Evolutionary conservation across 2,797 vertebrate species (phyloP), one percentile per base, ranked within the genome.

Genomic region (Xerus rutilus): DNA sequence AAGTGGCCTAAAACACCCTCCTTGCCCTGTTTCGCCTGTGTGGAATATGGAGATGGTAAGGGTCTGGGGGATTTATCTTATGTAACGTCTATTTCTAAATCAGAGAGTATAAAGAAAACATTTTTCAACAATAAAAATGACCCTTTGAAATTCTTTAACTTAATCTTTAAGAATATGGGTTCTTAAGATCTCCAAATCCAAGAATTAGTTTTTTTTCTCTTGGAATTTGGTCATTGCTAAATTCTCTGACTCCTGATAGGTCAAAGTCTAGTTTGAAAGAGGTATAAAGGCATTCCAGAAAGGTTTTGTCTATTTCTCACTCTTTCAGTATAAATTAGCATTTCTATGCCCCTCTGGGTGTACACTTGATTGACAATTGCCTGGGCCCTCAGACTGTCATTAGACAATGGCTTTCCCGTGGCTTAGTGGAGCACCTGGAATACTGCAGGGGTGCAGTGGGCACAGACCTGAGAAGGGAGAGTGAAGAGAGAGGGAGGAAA

Each of bases 391-490:
- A 45, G 45, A 47, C 18, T 30, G 47, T 57, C 12, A 35, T 47
- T 35, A 20, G 65, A 17, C 15, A 43, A 14, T 65, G n/a, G 30
- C 18, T 73, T 65, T 17, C 0, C 5, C n/a, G 5, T 3, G 20
- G 23, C 45, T 82, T 7, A 62, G 59, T 12, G 25, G 59, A 20
- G 30, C 3, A 10, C 9, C 39, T 59, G 35, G 28, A 15, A n/a
- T 12, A 0, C 59, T 74, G 43, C 7, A 8, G n/a, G 59, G 30
- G 4, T 25, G 30, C 0, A 4, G 0, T 28, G 57, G 62, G n/a
- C 21, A 65, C 1, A 43, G 9, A n/a, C 13, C 5, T n/a, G 78
- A 30, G 30, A 39, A 70, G 18, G 52, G 30, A 14, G n/a, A 28
- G 10, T 20, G 54, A 7, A 57, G 20, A 57, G 54, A 21, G 54